Percentiles rank a stretch among this genome's conserved stretches.
These are phyloP conservation scores for Drosophila varians DNA, from an alignment of 1,140 invertebrate genomes.

Conservation along the genomic window DNA sequence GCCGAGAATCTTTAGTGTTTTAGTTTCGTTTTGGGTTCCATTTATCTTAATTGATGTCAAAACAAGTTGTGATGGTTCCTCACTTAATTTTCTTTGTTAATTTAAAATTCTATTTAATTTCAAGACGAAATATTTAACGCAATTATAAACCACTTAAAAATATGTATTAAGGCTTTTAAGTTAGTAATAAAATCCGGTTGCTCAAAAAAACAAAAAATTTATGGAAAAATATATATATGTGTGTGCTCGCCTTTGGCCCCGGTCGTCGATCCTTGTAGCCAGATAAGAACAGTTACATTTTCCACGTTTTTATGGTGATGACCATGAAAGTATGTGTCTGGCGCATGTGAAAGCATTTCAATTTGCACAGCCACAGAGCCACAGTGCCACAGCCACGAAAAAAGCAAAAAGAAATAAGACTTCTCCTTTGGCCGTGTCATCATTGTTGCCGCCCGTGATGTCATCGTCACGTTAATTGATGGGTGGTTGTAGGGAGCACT, in stretches of 20 bases:
- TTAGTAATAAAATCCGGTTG: no score
- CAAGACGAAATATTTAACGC: no score
- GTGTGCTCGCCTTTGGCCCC: background rate
- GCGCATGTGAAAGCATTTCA: constrained; percentile 58
- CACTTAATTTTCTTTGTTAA: no score
- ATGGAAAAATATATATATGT: no score
- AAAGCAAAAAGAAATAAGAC: constrained; percentile 8
- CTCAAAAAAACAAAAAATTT: no score
- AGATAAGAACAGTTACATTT: constrained; percentile 32
- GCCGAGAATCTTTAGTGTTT: background rate
- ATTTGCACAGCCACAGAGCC: constrained; percentile 18
- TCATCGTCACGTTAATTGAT: constrained; percentile 39
- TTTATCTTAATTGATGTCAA: background rate
- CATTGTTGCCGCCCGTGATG: constrained; percentile 37
- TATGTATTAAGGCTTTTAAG: no score
- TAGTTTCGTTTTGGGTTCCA: background rate
- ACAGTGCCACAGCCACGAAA: no score
- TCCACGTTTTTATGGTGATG: constrained; percentile 44
- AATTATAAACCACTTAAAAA: no score
- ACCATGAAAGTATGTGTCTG: constrained; percentile 19
- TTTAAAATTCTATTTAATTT: no score
- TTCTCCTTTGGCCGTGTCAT: constrained; percentile 42
- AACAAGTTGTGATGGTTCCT: background rate
- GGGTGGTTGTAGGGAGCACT: background rate
- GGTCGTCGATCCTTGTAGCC: constrained; percentile 1